Evolutionary conservation across 1,140 invertebrate species (phyloP).

Genomic region (Nasonia longicornis): DNA sequence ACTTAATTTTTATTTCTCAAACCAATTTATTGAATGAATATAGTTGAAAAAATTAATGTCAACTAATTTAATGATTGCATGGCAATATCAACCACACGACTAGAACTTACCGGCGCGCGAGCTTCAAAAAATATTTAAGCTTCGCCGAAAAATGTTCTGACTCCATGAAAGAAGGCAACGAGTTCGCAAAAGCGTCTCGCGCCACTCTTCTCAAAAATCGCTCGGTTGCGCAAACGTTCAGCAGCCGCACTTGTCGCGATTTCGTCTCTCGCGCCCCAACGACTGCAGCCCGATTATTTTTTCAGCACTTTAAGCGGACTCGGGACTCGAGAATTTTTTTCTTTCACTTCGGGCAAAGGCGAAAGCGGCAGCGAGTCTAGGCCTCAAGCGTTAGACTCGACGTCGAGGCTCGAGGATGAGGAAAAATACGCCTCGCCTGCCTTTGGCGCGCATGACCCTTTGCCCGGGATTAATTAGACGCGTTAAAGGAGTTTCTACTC

Average conservation of each 20-base stretch:
- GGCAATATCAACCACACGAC: no score
- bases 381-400: slow-evolving; percentile 21
- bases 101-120: no score
- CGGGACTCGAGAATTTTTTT: neutral
- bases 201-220: neutral
- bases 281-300: neutral
- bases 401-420: slow-evolving; percentile 1
- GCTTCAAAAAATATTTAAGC: no score
- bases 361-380: neutral
- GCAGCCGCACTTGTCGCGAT: neutral
- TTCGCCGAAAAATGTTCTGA: no score
- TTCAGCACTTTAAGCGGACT: neutral
- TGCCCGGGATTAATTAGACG: slow-evolving; percentile 25
- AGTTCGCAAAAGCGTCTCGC: no score
- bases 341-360: neutral
- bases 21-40: no score
- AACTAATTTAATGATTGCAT: no score
- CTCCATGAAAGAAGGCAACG: no score
- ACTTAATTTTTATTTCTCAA: no score
- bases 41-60: no score
- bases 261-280: neutral
- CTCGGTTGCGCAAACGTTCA: neutral
- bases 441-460: slow-evolving; percentile 1
- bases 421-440: neutral
- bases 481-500: neutral